phyloP scores from a whole-genome alignment of 2,888 invertebrate genomes.

The Apotomis turbidana region DNA sequence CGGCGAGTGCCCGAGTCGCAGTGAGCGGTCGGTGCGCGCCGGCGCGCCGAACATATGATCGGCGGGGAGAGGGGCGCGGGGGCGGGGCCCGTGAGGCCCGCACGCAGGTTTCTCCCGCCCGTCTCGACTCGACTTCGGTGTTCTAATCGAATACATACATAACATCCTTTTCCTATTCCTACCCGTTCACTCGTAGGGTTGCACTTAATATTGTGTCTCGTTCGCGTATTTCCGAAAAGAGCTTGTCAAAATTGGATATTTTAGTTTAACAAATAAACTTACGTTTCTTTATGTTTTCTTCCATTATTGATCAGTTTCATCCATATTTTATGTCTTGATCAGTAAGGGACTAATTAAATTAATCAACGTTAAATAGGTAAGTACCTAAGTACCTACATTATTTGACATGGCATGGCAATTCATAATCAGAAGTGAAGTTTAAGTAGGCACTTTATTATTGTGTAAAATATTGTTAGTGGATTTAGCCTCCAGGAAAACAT shows the following conservation, averaged over 20 bases:
- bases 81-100: constrained; percentile 73
- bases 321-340: not conserved
- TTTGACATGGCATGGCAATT: no score
- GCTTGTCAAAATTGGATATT: constrained; percentile 48
- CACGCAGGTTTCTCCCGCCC: constrained; percentile 80
- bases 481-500: no score
- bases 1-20: constrained; percentile 81
- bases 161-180: constrained; percentile 70
- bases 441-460: no score
- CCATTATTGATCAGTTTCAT: not conserved
- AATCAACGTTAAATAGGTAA: no score
- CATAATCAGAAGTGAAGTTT: no score
- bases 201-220: constrained; percentile 55
- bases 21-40: constrained; percentile 61
- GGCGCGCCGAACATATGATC: constrained; percentile 79
- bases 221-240: constrained; percentile 68
- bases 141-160: constrained; percentile 75
- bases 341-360: no score
- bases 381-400: no score
- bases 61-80: constrained; percentile 68
- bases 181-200: constrained; percentile 67
- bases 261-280: constrained; percentile 3
- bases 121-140: constrained; percentile 57
- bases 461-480: no score
- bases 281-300: not conserved